These are phyloP conservation scores for Crepidodera aurea DNA, from an alignment of 2,888 invertebrate genomes.

Conservation along the genomic window DNA sequence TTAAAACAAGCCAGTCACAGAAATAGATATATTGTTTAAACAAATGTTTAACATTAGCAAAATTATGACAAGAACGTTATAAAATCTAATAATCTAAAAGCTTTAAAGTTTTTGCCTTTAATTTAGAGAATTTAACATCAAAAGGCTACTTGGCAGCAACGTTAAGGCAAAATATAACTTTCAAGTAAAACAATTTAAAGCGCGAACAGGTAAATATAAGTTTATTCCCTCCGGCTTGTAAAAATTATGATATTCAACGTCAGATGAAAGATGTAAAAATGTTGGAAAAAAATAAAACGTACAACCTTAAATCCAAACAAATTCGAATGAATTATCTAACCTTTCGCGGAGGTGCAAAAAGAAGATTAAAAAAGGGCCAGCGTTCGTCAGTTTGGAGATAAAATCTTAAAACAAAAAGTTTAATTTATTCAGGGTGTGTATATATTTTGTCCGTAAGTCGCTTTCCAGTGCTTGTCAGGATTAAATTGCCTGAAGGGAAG, in stretches of 20 bases:
- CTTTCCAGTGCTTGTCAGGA: constrained; percentile 43
- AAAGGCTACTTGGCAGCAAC: too few relatives aligned
- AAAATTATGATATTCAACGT: not conserved
- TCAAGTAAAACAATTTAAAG: too few relatives aligned
- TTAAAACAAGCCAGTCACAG: too few relatives aligned
- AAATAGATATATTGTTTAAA: too few relatives aligned
- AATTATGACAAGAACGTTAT: too few relatives aligned
- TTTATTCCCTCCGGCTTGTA: too few relatives aligned
- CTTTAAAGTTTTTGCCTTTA: too few relatives aligned
- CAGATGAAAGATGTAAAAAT: not conserved
- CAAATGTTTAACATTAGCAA: too few relatives aligned
- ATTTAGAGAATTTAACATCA: too few relatives aligned
- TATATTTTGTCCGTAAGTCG: constrained; percentile 49
- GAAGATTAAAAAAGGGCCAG: constrained; percentile 48
- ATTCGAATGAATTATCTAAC: constrained; percentile 43
- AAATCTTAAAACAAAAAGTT: constrained; percentile 53
- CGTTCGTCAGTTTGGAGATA: constrained; percentile 45
- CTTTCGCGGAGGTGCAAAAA: constrained; percentile 44
- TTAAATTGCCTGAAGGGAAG: constrained; percentile 50
- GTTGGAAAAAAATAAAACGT: not conserved
- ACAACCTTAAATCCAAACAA: constrained; percentile 36
- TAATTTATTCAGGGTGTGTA: constrained; percentile 52
- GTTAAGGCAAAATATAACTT: too few relatives aligned
- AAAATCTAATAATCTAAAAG: too few relatives aligned
- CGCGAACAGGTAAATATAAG: too few relatives aligned